These are phyloP conservation scores for Eumaeus atala DNA, from an alignment of 1,140 invertebrate genomes.

Conservation along the genomic window DNA sequence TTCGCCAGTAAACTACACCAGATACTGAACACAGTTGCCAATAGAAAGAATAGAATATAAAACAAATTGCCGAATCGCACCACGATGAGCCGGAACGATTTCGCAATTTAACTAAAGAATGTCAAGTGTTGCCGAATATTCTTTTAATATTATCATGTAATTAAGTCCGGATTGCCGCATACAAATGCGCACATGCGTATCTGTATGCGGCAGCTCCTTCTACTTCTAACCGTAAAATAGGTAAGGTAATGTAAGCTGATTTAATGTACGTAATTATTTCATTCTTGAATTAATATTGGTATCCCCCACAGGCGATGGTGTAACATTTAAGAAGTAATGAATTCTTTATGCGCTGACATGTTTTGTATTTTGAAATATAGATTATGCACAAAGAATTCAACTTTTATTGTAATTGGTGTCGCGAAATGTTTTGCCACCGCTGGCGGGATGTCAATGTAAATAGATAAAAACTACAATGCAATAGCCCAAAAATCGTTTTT, in stretches of 20 bases:
- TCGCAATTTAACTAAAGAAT: conserved; percentile 50
- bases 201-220: conserved; percentile 21
- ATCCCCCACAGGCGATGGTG: conserved; percentile 19
- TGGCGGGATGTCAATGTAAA: conserved; percentile 45
- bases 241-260: conserved; percentile 70
- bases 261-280: conserved; percentile 71
- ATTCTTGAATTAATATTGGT: conserved; percentile 70
- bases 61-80: conserved; percentile 36
- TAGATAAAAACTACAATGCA: conserved; percentile 62
- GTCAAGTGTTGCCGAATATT: conserved; percentile 73
- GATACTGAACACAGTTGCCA: conserved; percentile 49
- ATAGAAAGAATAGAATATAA: conserved; percentile 60
- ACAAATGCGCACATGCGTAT: conserved; percentile 30
- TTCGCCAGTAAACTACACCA: conserved; percentile 38
- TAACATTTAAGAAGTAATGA: too few species aligned
- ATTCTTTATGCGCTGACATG: too few species aligned
- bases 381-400: too few species aligned
- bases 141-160: conserved; percentile 70
- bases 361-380: conserved; percentile 4
- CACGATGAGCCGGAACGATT: conserved; percentile 25
- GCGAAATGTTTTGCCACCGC: not conserved
- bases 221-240: conserved; percentile 68
- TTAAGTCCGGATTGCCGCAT: conserved; percentile 48
- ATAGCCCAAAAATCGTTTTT: conserved; percentile 67
- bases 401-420: too few species aligned